Percentiles rank a stretch among this genome's conserved stretches.
These are phyloP conservation scores for Morpho helenor DNA, from an alignment of 2,888 invertebrate genomes.

Conservation along the genomic window DNA sequence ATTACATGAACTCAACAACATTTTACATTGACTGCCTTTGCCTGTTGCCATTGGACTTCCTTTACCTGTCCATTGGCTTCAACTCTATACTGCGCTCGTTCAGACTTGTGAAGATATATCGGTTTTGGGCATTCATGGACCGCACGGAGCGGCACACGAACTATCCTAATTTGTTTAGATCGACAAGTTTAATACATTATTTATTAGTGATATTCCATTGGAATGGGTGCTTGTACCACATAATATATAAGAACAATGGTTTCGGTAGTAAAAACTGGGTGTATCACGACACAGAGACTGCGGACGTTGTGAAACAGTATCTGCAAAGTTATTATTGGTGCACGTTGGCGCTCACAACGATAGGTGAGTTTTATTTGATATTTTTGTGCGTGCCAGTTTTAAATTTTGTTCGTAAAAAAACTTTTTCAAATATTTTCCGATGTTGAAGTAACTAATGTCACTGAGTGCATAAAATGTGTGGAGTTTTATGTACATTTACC, in stretches of 20 bases:
- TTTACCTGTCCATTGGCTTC: slow-evolving; percentile 98
- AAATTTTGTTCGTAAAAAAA: slow-evolving; percentile 4
- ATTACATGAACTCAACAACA: slow-evolving; percentile 98
- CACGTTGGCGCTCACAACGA: slow-evolving; percentile 96
- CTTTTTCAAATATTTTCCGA: slow-evolving; percentile 4
- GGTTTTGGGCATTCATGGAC: slow-evolving; percentile 99
- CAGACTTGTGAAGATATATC: slow-evolving; percentile 97
- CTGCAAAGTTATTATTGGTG: slow-evolving; percentile 99
- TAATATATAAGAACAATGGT: slow-evolving; percentile 96
- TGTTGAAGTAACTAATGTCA: background rate
- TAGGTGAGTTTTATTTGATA: slow-evolving; percentile 80
- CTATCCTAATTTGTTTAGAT: slow-evolving; percentile 97
- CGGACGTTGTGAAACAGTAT: slow-evolving; percentile 96
- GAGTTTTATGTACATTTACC: background rate
- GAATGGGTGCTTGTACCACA: slow-evolving; percentile 99
- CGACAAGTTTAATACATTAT: slow-evolving; percentile 95
- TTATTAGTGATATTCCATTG: slow-evolving; percentile 99
- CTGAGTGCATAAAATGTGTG: background rate
- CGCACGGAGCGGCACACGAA: slow-evolving; percentile 98
- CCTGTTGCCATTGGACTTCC: slow-evolving; percentile 97
- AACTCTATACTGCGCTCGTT: slow-evolving; percentile 97
- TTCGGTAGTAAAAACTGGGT: slow-evolving; percentile 97
- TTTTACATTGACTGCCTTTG: slow-evolving; percentile 99
- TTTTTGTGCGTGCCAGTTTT: slow-evolving; percentile 8
- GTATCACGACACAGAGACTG: slow-evolving; percentile 90